phyloP scores from a whole-genome alignment of 1,140 invertebrate genomes.

The Telenomus remus region DNA sequence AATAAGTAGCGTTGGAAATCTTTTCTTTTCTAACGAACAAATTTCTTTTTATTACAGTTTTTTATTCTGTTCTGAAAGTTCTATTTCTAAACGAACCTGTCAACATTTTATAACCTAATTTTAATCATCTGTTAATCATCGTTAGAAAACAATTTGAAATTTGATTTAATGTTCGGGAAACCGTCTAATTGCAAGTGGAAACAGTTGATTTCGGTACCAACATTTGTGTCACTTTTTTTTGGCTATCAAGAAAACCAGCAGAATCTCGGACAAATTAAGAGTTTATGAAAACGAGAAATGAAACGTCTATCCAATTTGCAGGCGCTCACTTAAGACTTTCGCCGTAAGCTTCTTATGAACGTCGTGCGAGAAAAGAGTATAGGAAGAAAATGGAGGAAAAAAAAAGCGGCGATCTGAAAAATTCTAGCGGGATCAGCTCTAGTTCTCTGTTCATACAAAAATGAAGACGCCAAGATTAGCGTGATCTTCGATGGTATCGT shows the following conservation, averaged over 20 bases:
- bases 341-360: constrained; percentile 50
- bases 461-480: constrained; percentile 73
- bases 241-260: not conserved
- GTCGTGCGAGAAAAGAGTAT: constrained; percentile 29
- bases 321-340: constrained; percentile 45
- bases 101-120: too few species aligned
- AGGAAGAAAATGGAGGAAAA: constrained; percentile 54
- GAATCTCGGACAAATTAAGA: constrained; percentile 41
- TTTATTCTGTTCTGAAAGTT: too few species aligned
- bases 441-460: constrained; percentile 55
- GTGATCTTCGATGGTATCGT: constrained; percentile 74
- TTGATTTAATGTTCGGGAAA: too few species aligned
- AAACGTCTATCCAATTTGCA: constrained; percentile 52
- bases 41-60: not conserved
- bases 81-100: too few species aligned
- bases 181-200: not conserved
- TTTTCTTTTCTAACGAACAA: not conserved
- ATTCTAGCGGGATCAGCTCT: constrained; percentile 68
- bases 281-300: constrained; percentile 42
- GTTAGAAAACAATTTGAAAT: too few species aligned
- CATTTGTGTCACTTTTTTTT: constrained; percentile 1
- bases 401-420: constrained; percentile 67
- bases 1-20: constrained; percentile 45
- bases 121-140: too few species aligned
- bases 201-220: not conserved